A percentile compares a stretch with the other conserved stretches of the same genome.
Conservation (phyloP, 2,797 vertebrate genomes). For the Gymnoscopelus microlampas region DNA sequence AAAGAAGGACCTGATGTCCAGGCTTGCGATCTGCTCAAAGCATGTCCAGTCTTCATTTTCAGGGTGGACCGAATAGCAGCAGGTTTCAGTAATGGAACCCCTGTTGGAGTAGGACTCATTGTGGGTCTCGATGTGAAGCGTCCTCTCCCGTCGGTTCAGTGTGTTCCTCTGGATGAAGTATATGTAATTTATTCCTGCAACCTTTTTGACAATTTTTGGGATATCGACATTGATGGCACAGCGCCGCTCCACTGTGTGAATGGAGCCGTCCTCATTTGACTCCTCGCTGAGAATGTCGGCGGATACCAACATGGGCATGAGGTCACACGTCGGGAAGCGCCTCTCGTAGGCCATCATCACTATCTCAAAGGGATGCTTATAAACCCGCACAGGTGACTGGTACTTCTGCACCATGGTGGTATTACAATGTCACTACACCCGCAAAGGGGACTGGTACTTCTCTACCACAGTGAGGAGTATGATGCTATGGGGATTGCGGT, state of each 20-base stretch:
- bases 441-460: too few relatives aligned
- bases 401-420: slow-evolving; percentile 94
- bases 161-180: slow-evolving; percentile 98
- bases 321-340: slow-evolving; percentile 93
- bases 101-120: slow-evolving; percentile 97
- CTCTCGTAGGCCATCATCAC: slow-evolving; percentile 98
- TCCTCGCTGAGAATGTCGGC: slow-evolving; percentile 91
- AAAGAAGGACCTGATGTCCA: slow-evolving; percentile 92
- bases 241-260: slow-evolving; percentile 87
- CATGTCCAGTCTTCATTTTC: slow-evolving; percentile 93
- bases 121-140: slow-evolving; percentile 94
- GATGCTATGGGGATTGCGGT: too few relatives aligned
- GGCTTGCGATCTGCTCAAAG: slow-evolving; percentile 90
- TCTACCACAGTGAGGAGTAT: too few relatives aligned
- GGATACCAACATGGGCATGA: slow-evolving; percentile 98
- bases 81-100: slow-evolving; percentile 93
- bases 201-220: slow-evolving; percentile 93
- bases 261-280: slow-evolving; percentile 86
- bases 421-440: too few relatives aligned
- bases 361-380: slow-evolving; percentile 93
- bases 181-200: slow-evolving; percentile 95
- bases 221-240: slow-evolving; percentile 98
- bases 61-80: slow-evolving; percentile 95
- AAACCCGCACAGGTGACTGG: slow-evolving; percentile 94
- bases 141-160: slow-evolving; percentile 90